Percentiles rank a stretch among this genome's conserved stretches.
phyloP scores from a whole-genome alignment of 1,140 invertebrate species.

The Frieseomelitta varia region DNA sequence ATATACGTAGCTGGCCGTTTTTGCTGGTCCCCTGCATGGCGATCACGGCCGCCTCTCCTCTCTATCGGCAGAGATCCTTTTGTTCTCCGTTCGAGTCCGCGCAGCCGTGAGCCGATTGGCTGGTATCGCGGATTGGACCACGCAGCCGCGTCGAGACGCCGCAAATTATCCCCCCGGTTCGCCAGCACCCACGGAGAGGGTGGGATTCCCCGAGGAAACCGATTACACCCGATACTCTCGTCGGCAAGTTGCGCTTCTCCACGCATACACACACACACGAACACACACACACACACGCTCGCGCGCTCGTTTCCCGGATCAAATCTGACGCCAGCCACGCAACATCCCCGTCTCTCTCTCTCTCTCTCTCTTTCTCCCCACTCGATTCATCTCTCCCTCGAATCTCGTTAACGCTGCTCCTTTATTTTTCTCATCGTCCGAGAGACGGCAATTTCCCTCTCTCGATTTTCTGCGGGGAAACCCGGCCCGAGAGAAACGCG shows the following conservation, averaged over 20 bases:
- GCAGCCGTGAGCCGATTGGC: constrained; percentile 73
- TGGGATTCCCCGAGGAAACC: constrained; percentile 68
- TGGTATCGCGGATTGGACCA: constrained; percentile 70
- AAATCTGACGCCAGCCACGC: constrained; percentile 23
- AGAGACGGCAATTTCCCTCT: constrained; percentile 2
- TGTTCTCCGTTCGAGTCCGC: constrained; percentile 67
- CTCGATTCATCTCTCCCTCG: constrained; percentile 36
- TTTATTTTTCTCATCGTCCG: background rate
- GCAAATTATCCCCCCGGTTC: constrained; percentile 70
- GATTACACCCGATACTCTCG: constrained; percentile 64
- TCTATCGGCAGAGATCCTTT: constrained; percentile 69
- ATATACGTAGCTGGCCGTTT: constrained; percentile 25
- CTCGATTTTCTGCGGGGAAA: background rate
- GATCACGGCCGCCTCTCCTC: constrained; percentile 62
- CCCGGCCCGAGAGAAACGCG: background rate
- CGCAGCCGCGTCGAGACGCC: constrained; percentile 70
- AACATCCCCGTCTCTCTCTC: background rate
- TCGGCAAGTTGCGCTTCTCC: constrained; percentile 42
- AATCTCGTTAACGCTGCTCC: constrained; percentile 31
- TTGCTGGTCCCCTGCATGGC: constrained; percentile 56
- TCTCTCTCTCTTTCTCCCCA: background rate
- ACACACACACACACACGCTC: no score
- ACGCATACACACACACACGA: background rate
- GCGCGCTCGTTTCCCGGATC: constrained; percentile 2
- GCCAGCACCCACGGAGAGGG: constrained; percentile 52